Base-by-base conservation (phyloP, 2,888 invertebrate genomes). In the Chalcosyrphus nemorum region DNA sequence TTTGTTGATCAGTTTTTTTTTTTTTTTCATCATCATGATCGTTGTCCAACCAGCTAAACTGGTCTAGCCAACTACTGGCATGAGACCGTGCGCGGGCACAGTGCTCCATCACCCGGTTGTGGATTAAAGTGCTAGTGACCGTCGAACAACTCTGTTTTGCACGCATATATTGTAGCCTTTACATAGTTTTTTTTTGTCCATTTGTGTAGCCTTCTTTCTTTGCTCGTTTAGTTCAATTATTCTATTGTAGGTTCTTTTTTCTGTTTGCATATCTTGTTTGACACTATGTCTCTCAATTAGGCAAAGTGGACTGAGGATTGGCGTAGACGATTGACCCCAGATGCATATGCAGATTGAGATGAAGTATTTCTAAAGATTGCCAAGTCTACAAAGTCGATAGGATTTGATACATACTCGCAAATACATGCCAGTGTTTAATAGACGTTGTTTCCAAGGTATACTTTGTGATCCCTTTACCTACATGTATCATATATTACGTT, bases 11-110 rank as follows among this genome's bases (percentile, higher is more conserved):
- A n/a, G 32, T 75, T 57, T 38, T 32, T 38, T 57, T 50, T 63
- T n/a, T 38, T 38, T 47, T 29, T 50, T 50, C 74, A 56, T 71
- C n/a, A 68, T 82, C 68, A 45, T 50, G 84, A 80, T 80, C 80
- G 75, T 65, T 84, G 84, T 75, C 84, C 80, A 84, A 84, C 84
- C 84, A 84, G 84, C 80, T 75, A 45, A 84, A 84, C 84, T 75
- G 84, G 84, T 84, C 84, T 80, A 80, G 70, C 27, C 63, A 75
- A 74, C 78, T 68, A 50, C 65, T 71, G 63, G 50, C 70, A 47
- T 45, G 52, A 45, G 70, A 24, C 56, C 24, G 47, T 70, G 57
- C 54, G 56, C 81, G 68, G 50, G 71, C 50, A 32, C 43, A 50
- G 19, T 15, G 21, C 59, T 57, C 65, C 52, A 59, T 65, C 38